Percentiles rank a stretch among this genome's conserved stretches.
phyloP scores from a whole-genome alignment of 2,888 invertebrate species.

The Protula sp. region DNA sequence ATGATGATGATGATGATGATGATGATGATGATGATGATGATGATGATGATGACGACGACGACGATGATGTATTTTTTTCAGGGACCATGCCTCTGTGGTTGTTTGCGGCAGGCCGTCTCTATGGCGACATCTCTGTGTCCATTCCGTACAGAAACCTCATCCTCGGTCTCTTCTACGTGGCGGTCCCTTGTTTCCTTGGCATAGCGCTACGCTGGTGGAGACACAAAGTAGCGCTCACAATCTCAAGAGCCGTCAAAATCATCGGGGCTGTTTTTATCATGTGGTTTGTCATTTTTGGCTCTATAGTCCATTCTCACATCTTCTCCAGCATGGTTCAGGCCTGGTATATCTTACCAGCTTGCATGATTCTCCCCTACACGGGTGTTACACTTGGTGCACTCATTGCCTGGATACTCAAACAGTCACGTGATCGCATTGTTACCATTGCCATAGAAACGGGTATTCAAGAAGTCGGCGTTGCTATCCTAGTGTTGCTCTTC shows the following conservation, averaged over 20 bases:
- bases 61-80: constrained; percentile 25
- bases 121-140: constrained; percentile 28
- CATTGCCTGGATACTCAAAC: not conserved
- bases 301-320: not conserved
- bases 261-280: not conserved
- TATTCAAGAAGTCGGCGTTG: not conserved
- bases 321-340: not conserved
- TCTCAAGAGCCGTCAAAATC: not conserved
- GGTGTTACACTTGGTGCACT: not conserved
- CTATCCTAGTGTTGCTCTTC: not conserved
- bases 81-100: constrained; percentile 58
- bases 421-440: not conserved
- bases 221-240: not conserved
- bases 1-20: constrained; percentile 5
- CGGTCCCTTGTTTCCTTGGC: constrained; percentile 40
- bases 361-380: not conserved
- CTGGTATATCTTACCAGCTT: not conserved
- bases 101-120: constrained; percentile 50
- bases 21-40: constrained; percentile 11
- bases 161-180: constrained; percentile 48
- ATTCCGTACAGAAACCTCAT: constrained; percentile 54
- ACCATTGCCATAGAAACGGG: not conserved
- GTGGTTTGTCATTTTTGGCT: not conserved
- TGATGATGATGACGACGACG: constrained; percentile 8
- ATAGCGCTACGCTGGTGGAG: not conserved